Percentiles rank a stretch among this genome's conserved stretches.
Evolutionary conservation across 92 coral and sea anemone species (phyloP).

Genomic region (Muricea muricata): DNA sequence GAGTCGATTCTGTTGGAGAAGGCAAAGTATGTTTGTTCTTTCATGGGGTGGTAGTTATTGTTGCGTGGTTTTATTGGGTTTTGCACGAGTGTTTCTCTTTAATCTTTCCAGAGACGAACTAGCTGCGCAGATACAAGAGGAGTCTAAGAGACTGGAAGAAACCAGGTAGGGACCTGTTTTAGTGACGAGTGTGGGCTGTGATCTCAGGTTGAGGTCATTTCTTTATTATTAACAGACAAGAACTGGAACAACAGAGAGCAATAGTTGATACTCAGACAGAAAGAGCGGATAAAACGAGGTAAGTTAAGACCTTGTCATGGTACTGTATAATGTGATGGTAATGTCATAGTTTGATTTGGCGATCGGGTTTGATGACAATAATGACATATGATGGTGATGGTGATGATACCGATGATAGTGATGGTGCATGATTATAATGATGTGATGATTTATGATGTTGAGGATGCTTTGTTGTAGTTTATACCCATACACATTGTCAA

Average conservation of each 20-base stretch:
- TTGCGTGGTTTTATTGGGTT: neutral
- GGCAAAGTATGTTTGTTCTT: conserved; percentile 67
- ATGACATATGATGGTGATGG: neutral
- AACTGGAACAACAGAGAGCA: conserved; percentile 90
- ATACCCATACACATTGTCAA: neutral
- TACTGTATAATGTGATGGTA: conserved; percentile 28
- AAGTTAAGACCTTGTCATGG: neutral
- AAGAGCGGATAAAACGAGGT: conserved; percentile 87
- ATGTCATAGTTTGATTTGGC: neutral
- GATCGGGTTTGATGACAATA: neutral
- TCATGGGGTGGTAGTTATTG: neutral
- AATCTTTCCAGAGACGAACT: conserved; percentile 75
- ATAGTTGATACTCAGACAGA: conserved; percentile 91
- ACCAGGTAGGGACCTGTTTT: conserved; percentile 70
- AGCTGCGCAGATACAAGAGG: conserved; percentile 91
- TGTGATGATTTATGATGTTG: conserved; percentile 11
- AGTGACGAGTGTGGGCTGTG: neutral
- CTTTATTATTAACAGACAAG: conserved; percentile 67
- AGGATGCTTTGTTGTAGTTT: neutral
- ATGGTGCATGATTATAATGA: neutral
- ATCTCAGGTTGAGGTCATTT: neutral
- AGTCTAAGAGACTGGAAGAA: conserved; percentile 90
- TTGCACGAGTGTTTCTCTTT: neutral
- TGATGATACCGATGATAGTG: neutral
- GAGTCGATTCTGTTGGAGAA: conserved; percentile 90